Evolutionary conservation across 2,113 vertebrate species (phyloP), one percentile per base, ranked within the genome.

Genomic region (Orycteropus afer): DNA sequence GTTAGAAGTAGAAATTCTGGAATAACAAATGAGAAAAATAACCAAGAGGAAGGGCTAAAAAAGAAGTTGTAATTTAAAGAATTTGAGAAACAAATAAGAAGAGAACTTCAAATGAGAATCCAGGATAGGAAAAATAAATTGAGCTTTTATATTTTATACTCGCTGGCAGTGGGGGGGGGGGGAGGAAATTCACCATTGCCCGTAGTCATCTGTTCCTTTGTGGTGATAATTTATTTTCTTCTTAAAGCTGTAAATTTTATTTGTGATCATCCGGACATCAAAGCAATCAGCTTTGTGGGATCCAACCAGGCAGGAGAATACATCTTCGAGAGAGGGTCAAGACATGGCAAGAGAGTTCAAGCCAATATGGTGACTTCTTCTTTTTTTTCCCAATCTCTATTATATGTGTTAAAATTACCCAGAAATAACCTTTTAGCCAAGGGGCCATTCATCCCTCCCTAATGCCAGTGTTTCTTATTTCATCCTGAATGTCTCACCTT

Each of bases 241-340:
- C 96, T 98, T 94, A 97, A 95, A 99, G 99, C 99, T 98, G 99
- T 99, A 95, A 99, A 99, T 97, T 99, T 99, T 97, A 99, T 99
- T 98, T 99, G 99, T 95, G 99, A 99, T 93, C 99, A 99, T 97
- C 99, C 99, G 29, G 99, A 99, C 96, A 99, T 99, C 98, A 99
- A 98, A 98, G 99, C 99, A 84, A 99, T 99, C 98, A 99, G 99
- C 98, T 99, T 99, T 97, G 99, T 99, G 98, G 99, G 99, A 90
- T 99, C 99, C 97, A 99, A 99, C 98, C 98, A 99, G 95, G 99
- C 99, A 45, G 99, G 99, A 95, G 99, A 99, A 96, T 99, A 99
- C 97, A 99, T 99, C 98, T 99, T 99, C 78, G 99, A 99, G 98
- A 99, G 99, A 95, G 99, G 99, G 86, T 99, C 99, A 69, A 99